These are phyloP conservation scores for Protonibea diacanthus DNA, from an alignment of 2,797 vertebrate genomes.

Conservation along the genomic window DNA sequence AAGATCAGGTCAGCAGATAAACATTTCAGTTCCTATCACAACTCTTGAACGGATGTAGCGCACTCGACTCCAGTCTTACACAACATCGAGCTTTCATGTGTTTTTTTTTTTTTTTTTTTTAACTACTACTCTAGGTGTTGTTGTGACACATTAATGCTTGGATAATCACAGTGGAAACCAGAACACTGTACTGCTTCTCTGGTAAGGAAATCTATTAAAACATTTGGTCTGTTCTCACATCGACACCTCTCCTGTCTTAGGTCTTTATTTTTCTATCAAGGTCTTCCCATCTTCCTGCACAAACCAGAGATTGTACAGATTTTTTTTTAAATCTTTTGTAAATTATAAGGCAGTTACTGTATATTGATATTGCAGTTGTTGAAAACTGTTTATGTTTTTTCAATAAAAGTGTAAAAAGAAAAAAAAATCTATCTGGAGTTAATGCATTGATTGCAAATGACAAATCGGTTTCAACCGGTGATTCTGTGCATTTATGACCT, in stretches of 20 bases:
- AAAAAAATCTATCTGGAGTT: conserved; percentile 40
- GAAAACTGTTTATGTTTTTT: conserved; percentile 90
- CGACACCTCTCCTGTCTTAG: conserved; percentile 68
- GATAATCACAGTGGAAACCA: conserved; percentile 48
- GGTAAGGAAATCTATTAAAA: conserved; percentile 41
- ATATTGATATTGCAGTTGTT: conserved; percentile 77
- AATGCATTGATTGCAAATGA: conserved; percentile 45
- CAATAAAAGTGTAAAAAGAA: conserved; percentile 88
- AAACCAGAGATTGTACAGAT: conserved; percentile 93
- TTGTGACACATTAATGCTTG: conserved; percentile 42
- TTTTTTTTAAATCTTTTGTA: conserved; percentile 82
- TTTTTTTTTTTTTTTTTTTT: neutral
- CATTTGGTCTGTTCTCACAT: conserved; percentile 68
- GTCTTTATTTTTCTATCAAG: conserved; percentile 91
- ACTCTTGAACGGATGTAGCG: conserved; percentile 21
- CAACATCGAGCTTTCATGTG: conserved; percentile 30
- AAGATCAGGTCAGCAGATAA: conserved; percentile 39
- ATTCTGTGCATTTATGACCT: neutral
- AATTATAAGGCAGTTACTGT: conserved; percentile 86
- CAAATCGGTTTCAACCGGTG: neutral
- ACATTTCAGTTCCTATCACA: conserved; percentile 34
- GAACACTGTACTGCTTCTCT: conserved; percentile 45
- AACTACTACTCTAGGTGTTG: conserved; percentile 26
- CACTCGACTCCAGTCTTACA: conserved; percentile 65
- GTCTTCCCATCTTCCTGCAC: conserved; percentile 93